Evolutionary conservation across 2,888 invertebrate genomes (phyloP).

Genomic region (Timema cristinae): DNA sequence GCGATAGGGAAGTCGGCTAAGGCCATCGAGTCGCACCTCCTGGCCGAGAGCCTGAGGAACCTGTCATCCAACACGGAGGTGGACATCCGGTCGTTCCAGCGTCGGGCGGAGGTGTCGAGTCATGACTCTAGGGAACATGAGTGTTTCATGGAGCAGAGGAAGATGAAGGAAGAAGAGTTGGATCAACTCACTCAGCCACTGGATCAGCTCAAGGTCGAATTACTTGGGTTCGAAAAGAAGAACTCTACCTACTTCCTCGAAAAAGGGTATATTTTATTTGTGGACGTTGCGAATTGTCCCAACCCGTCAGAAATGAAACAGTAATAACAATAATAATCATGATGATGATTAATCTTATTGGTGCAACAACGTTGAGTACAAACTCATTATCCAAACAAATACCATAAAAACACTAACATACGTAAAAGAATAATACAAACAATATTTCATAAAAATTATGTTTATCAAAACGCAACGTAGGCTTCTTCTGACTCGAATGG

Average conservation of each 20-base stretch:
- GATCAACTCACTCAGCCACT: constrained; percentile 57
- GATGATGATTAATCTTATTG: too few species aligned
- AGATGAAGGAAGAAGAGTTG: constrained; percentile 41
- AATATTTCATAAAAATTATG: too few species aligned
- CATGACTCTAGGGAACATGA: constrained; percentile 44
- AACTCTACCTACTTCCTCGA: constrained; percentile 57
- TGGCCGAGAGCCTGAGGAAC: constrained; percentile 55
- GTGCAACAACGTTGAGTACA: too few species aligned
- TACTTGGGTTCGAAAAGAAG: constrained; percentile 60
- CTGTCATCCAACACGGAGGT: constrained; percentile 49
- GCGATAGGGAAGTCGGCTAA: constrained; percentile 71
- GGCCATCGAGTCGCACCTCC: constrained; percentile 55
- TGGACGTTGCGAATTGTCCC: too few species aligned
- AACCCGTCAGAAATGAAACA: too few species aligned
- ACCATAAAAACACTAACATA: too few species aligned
- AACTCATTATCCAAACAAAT: too few species aligned
- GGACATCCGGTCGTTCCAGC: constrained; percentile 44
- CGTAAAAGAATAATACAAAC: too few species aligned
- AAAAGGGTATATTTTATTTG: constrained; percentile 53
- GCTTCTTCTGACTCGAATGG: too few species aligned
- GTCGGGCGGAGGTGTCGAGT: constrained; percentile 37
- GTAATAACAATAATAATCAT: too few species aligned
- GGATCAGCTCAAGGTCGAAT: constrained; percentile 56
- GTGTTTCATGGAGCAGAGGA: constrained; percentile 43
- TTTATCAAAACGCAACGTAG: too few species aligned